phyloP scores from a whole-genome alignment of 2,888 invertebrate species.

The Scrobipalpa atriplicella region DNA sequence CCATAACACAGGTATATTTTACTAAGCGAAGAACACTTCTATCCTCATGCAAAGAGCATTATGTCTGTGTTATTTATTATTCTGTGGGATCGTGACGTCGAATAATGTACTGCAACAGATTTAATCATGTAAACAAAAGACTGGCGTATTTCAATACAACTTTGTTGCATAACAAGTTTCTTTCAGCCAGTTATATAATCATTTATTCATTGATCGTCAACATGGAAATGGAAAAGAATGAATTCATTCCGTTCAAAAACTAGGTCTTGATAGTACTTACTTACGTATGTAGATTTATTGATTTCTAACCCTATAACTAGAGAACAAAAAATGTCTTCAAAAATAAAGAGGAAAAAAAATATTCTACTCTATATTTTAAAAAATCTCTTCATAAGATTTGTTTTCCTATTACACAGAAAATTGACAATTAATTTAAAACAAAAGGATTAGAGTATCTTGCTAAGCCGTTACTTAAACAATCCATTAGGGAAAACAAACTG shows the following conservation, averaged over 20 bases:
- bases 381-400: too few relatives aligned
- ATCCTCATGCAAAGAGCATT: constrained; percentile 3
- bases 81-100: background rate
- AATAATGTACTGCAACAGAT: background rate
- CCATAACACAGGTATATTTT: background rate
- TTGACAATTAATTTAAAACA: too few relatives aligned
- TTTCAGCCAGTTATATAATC: background rate
- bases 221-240: too few relatives aligned
- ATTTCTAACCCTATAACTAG: too few relatives aligned
- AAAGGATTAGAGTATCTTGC: background rate
- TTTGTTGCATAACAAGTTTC: background rate
- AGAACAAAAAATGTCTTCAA: too few relatives aligned
- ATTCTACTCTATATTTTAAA: too few relatives aligned
- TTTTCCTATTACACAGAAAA: too few relatives aligned
- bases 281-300: too few relatives aligned
- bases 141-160: constrained; percentile 1
- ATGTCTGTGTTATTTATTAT: constrained; percentile 8
- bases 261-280: too few relatives aligned
- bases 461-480: background rate
- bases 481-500: constrained; percentile 10
- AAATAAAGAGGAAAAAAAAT: too few relatives aligned
- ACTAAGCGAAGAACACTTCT: background rate
- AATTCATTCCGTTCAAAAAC: too few relatives aligned
- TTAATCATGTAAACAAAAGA: constrained; percentile 9
- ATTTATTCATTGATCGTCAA: too few relatives aligned